Evolutionary conservation across 2,888 invertebrate species (phyloP), one percentile per base, ranked within the genome.

Genomic region (Odiellus spinosus): DNA sequence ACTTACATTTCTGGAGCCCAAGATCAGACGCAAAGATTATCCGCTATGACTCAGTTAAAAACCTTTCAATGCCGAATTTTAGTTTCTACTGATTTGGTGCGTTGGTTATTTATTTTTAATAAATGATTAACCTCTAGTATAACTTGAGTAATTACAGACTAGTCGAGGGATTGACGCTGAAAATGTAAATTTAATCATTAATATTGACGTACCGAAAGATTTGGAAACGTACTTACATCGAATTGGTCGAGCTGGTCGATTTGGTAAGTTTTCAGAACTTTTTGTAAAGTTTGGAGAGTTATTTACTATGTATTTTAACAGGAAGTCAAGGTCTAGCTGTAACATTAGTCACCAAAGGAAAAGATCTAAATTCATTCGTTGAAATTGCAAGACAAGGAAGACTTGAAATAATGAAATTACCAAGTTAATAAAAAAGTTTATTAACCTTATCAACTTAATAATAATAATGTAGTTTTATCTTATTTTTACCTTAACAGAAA

Each of bases 131-230:
- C 11, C 11, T 35, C 15, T 12, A 35, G 34, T 35, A n/a, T 20
- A 38, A 42, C 19, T 10, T 45, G 44, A 47, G 38, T 42, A 44
- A 45, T 52, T 58, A 11, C 57, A 71, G 71, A 68, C 87, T 54
- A 81, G 95, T 2, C 73, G 98, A 55, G 98, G 98, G 11, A 83
- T 98, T 53, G 96, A 98, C 71, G 85, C 83, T 1, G 80, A 84
- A 55, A 82, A 87, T 67, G 81, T 95, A 10, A 86, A 96, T 71
- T 66, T 98, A 50, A 83, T 98, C 1, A 74, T 98, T 8, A 95
- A 96, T 66, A 75, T 91, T 60, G 95, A 95, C 63, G 70, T 84
- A 26, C 88, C 96, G 1, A 61, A 61, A 53, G 80, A 83, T 60
- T 72, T 76, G 56, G 78, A 81, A 53, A 87, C 84, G 15, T 91